Base-by-base conservation (phyloP, 2,888 invertebrate species). In the Leucozona laternaria region DNA sequence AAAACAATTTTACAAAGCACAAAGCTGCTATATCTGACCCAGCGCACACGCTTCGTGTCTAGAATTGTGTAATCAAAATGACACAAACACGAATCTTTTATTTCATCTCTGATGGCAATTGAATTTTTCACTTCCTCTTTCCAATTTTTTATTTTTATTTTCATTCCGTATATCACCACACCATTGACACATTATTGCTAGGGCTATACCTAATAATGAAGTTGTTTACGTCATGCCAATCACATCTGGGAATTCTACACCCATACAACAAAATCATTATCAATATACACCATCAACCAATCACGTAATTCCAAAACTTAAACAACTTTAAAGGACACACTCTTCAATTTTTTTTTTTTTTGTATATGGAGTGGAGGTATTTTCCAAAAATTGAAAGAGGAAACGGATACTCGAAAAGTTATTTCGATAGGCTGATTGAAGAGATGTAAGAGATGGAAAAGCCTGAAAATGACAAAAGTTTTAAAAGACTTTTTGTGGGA, bases 211-310 rank as follows among this genome's bases (percentile, higher is more conserved):
- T 79, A 79, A 76, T 76, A 79, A 84, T 79, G 71, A 70, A 75
- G 37, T 40, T 55, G 64, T 79, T 71, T 76, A 76, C 64, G 66
- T 79, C 83, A 84, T 71, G 70, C 70, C 79, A 84, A 62, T 70
- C 83, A 64, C 83, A 84, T 75, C 64, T 79, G 70, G 55, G 64
- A 15, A 57, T 60, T 75, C 10, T n/a, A 2, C 11, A 22, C 37
- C n/a, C 13, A 40, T 15, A 13, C n/a, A 62, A 22, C 22, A 8
- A 37, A 60, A 45, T 45, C 2, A 8, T 3, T n/a, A 45, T 45
- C 17, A 37, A 40, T 40, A 40, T 40, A 25, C 2, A 40, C 20
- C 20, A 15, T 50, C 50, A 53, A 25, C 43, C 20, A 25, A 25
- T 5, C 43, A 43, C 25, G 40, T n/a, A 62, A 43, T 28, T 28